Evolutionary conservation across 2,888 invertebrate species (phyloP), one percentile per base, ranked within the genome.

Genomic region (Serripes groenlandicus): DNA sequence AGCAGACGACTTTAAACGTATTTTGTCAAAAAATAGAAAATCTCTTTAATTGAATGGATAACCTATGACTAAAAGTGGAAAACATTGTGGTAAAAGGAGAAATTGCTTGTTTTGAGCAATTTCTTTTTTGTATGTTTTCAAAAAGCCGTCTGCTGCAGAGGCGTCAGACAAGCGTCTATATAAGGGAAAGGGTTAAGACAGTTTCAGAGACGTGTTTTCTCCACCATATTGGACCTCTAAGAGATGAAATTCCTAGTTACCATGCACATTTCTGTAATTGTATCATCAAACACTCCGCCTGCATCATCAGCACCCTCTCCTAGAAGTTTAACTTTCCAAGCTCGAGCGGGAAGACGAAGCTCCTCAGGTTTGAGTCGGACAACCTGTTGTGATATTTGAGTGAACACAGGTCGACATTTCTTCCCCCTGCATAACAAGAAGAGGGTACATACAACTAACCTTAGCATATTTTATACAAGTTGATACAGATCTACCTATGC

Each of bases 261-360:
- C 91, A 92, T 90, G 90, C 96, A 96, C 96, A 96, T 96, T 93
- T 96, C 96, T 0, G 96, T 96, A 60, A 96, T 96, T 3, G 96
- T 96, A 90, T 96, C 96, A 93, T 96, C 96, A 94, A 96, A 96
- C 30, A 96, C 96, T 3, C 96, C 96, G 0, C 96, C 96, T 1
- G 96, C 96, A 93, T 96, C 96, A 92, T 96, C 96, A 0, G 96
- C 96, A 0, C 96, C 96, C 93, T 96, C 96, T 0, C 96, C 96
- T 9, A 96, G 95, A 37, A 96, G 93, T 92, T 96, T 96, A n/a
- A 96, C 96, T 94, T 96, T 96, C 96, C 96, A 96, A 1, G 96
- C 96, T 68, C 96, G 93, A 0, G 96, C 96, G 3, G 96, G 96
- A 42, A 96, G 93, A 28, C 96, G 92, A 54, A 96, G 93, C 74